Evolutionary conservation across 2,113 vertebrate species (phyloP), one percentile per base, ranked within the genome.

Genomic region (Chloebia gouldiae): DNA sequence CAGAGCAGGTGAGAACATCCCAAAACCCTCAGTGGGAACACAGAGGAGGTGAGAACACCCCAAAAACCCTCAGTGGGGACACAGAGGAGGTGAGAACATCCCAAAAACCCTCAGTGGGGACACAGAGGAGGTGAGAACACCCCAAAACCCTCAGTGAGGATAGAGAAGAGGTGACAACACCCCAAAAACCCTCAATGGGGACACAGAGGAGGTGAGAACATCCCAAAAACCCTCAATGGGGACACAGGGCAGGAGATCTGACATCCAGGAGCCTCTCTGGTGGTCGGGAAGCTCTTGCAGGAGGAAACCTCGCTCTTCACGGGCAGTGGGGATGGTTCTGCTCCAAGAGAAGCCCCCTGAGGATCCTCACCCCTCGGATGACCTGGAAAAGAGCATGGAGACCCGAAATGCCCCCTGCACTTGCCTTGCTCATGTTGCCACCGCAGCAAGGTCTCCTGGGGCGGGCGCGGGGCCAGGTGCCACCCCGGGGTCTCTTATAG

Each of bases 341-440:
- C 47, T 30, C 40, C 4, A 57, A 7, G 25, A 88, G 47, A 49
- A 10, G 44, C 9, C 64, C 35, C 35, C 31, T 0, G 3, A 15
- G 47, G 25, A 8, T 85, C 31, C 53, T 50, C 20, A 4, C 11
- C 3, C 22, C 60, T 64, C 28, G 0, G 0, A 7, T 1, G 24
- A 76, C 91, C 91, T 88, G 39, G 28, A 88, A 93, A 69, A 93
- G 40, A 87, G 4, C 51, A 28, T 0, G 1, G 33, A 76, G n/a
- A 80, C 37, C 18, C 16, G 1, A 10, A 47, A 31, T 0, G 4
- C n/a, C 61, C 31, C 5, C 3, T 5, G 13, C 17, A 88, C 96
- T 95, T 86, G 61, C 96, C 96, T 96, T 93, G 90, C 77, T 95
- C 96, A 96, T 96, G 57, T 39, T 66, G 94, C 11, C 8, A 2